phyloP scores from a whole-genome alignment of 1,140 invertebrate species.

The Dysdera silvatica region DNA sequence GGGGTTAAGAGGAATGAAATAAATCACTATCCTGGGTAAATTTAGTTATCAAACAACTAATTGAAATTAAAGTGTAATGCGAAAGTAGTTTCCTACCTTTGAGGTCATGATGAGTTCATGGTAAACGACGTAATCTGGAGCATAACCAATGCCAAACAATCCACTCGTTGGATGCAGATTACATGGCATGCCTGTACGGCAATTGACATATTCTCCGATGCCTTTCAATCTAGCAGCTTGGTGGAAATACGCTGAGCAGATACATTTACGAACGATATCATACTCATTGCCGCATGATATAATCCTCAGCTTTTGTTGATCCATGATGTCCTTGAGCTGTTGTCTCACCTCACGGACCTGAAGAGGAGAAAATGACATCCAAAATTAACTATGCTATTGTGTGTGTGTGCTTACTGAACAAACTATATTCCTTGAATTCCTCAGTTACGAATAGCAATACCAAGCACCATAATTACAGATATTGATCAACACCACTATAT shows the following conservation, averaged over 20 bases:
- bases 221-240: slow-evolving; percentile 58
- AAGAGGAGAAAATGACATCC: too few species aligned
- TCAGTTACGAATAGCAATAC: too few species aligned
- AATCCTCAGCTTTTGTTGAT: slow-evolving; percentile 86
- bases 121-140: slow-evolving; percentile 97
- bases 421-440: too few species aligned
- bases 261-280: slow-evolving; percentile 96
- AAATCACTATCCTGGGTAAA: too few species aligned
- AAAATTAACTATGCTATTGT: too few species aligned
- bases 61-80: too few species aligned
- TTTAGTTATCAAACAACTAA: too few species aligned
- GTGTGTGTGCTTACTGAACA: too few species aligned
- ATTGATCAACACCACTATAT: too few species aligned
- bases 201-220: slow-evolving; percentile 98
- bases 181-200: slow-evolving; percentile 96
- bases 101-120: slow-evolving; percentile 95
- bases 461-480: too few species aligned
- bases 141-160: slow-evolving; percentile 93
- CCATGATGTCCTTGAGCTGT: slow-evolving; percentile 95
- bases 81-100: too few species aligned
- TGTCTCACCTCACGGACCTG: slow-evolving; percentile 90
- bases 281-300: slow-evolving; percentile 92
- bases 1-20: too few species aligned
- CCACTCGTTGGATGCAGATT: slow-evolving; percentile 98
- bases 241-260: slow-evolving; percentile 98